Evolutionary conservation across 1,140 invertebrate species (phyloP).

Genomic region (Pemphigus obesinymphae): DNA sequence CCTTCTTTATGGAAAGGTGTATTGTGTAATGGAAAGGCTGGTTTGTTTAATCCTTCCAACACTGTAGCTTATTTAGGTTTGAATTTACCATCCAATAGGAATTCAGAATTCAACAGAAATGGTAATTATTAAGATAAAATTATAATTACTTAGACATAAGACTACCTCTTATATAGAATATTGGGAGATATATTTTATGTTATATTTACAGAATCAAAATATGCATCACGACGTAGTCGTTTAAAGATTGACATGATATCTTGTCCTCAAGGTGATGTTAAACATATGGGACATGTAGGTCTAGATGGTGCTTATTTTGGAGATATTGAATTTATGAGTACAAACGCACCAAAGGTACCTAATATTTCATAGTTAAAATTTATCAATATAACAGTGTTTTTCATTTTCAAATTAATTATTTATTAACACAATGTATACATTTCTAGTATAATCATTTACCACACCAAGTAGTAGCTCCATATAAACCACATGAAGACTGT

Average conservation of each 20-base stretch:
- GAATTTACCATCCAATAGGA: conserved; percentile 67
- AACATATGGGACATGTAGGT: conserved; percentile 95
- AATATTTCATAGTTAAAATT: conserved; percentile 43
- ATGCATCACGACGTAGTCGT: conserved; percentile 62
- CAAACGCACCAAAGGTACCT: conserved; percentile 51
- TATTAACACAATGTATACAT: conserved; percentile 5
- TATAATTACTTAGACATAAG: not conserved
- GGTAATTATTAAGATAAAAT: conserved; percentile 50
- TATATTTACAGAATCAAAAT: conserved; percentile 48
- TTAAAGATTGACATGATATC: conserved; percentile 92
- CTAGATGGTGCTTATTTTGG: conserved; percentile 95
- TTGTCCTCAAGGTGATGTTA: conserved; percentile 90
- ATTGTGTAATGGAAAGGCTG: conserved; percentile 75
- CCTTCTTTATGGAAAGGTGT: conserved; percentile 76
- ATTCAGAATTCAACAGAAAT: conserved; percentile 58
- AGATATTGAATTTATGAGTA: conserved; percentile 80
- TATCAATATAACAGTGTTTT: not conserved
- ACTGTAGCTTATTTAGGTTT: conserved; percentile 79
- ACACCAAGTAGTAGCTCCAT: conserved; percentile 79
- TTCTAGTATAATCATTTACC: conserved; percentile 69
- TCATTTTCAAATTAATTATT: no score
- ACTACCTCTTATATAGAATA: no score
- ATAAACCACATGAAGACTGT: conserved; percentile 75
- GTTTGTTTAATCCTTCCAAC: conserved; percentile 83
- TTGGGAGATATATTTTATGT: not conserved